Percentiles rank a stretch among this genome's conserved stretches.
These are phyloP conservation scores for Pomacea maculata DNA, from an alignment of 1,140 invertebrate species.

Conservation along the genomic window DNA sequence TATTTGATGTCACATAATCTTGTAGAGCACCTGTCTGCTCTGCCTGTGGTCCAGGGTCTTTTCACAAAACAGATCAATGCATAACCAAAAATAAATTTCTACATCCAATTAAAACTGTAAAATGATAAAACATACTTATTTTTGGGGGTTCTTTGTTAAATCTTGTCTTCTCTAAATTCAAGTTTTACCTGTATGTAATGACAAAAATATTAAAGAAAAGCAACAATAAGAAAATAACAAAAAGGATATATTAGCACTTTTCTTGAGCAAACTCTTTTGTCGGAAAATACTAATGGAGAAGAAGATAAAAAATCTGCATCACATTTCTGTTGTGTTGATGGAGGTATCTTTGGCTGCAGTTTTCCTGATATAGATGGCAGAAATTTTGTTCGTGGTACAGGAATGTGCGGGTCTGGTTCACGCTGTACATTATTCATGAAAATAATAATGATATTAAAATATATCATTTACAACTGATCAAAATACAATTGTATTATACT, in stretches of 20 bases:
- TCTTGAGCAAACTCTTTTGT: not conserved
- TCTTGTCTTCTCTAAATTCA: not conserved
- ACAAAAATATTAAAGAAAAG: not conserved
- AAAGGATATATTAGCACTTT: not conserved
- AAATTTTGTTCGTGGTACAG: not conserved
- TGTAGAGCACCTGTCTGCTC: constrained; percentile 58
- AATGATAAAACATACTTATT: not conserved
- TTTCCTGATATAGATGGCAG: constrained; percentile 8
- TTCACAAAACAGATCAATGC: constrained; percentile 1
- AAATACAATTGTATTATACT: not conserved
- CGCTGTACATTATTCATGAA: not conserved
- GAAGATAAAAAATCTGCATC: no score
- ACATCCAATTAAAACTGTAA: not conserved
- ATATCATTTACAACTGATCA: not conserved
- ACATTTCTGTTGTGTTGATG: not conserved
- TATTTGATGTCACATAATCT: constrained; percentile 55
- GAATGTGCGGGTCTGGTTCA: constrained; percentile 11
- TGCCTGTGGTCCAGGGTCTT: constrained; percentile 56
- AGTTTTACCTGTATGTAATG: not conserved
- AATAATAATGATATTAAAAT: not conserved
- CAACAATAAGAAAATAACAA: not conserved
- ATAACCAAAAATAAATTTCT: not conserved
- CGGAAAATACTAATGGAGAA: no score
- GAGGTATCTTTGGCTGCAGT: not conserved
- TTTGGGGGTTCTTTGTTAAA: not conserved